Evolutionary conservation across 2,888 invertebrate species (phyloP).

Genomic region (Phalera bucephala): DNA sequence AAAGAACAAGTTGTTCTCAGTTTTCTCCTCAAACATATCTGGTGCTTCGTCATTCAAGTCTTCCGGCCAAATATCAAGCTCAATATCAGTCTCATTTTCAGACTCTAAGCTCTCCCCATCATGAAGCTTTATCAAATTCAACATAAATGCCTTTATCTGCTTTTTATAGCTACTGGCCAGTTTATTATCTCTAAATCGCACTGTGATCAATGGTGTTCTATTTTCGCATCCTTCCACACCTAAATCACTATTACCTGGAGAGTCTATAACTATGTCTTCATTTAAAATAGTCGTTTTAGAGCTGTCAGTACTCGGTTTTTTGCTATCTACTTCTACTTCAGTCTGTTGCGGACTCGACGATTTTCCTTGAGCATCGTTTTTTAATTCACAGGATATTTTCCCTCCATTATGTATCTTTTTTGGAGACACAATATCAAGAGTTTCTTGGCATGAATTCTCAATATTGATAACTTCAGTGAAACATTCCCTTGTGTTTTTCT

Average conservation of each 20-base stretch:
- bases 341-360: slow-evolving; percentile 15
- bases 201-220: slow-evolving; percentile 64
- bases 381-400: slow-evolving; percentile 51
- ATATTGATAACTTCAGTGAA: slow-evolving; percentile 37
- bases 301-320: slow-evolving; percentile 30
- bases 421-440: slow-evolving; percentile 26
- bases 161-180: slow-evolving; percentile 70
- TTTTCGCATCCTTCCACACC: slow-evolving; percentile 68
- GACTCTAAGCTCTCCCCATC: slow-evolving; percentile 38
- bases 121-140: slow-evolving; percentile 63
- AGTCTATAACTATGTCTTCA: slow-evolving; percentile 64
- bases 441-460: slow-evolving; percentile 40
- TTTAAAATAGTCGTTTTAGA: slow-evolving; percentile 52
- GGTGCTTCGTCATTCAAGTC: slow-evolving; percentile 44
- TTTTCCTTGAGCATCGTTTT: slow-evolving; percentile 25
- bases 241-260: slow-evolving; percentile 57
- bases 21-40: slow-evolving; percentile 12
- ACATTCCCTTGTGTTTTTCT: slow-evolving; percentile 30
- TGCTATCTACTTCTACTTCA: slow-evolving; percentile 30
- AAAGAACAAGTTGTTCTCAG: slow-evolving; percentile 61
- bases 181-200: slow-evolving; percentile 70
- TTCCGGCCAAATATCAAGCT: slow-evolving; percentile 69
- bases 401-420: slow-evolving; percentile 59
- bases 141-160: slow-evolving; percentile 72
- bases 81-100: slow-evolving; percentile 61